Base-by-base conservation (phyloP, 2,113 vertebrate species). In the Mobula birostris region DNA sequence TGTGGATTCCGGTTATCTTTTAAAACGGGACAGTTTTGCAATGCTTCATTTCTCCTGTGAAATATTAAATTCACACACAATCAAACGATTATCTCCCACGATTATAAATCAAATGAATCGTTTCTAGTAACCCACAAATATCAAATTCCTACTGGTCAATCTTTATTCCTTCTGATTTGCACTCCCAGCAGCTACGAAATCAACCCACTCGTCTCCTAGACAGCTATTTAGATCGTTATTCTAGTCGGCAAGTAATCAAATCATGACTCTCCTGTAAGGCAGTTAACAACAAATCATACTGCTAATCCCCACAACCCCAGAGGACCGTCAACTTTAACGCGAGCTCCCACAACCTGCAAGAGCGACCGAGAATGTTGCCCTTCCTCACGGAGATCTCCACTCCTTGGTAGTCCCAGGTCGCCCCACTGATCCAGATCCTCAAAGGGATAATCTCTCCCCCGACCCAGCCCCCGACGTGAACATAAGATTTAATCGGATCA, bases 1-100 rank as follows among this genome's bases (percentile, higher is more conserved):
- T 93, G 91, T 93, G 91, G 24, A 93, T 76, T 74, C 21, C 5
- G 32, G 68, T 93, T 93, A 92, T 92, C 32, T 74, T 93, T 72
- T 36, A 93, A 92, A 93, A 12, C 19, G 4, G 29, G 15, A 56
- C 24, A 5, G 32, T 72, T 68, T 72, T 92, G 90, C 15, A 92
- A 11, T 74, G 68, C 24, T 93, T 24, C 68, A 93, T 93, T 27
- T 8, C 17, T 74, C 70, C 32, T 14, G 72, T 4, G 58, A 66
- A 29, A 90, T 36, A n/a, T 36, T 17, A 91, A 91, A 91, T 68
- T 17, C 68, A 72, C 90, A 72, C n/a, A 92, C 19, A 48, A 91
- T 32, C 63, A 21, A 24, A 61, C 32, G 21, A 40, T 32, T 72
- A 92, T 14, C 70, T 2, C 11, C 40, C 90, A 92, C 19, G n/a